Evolutionary conservation across 2,888 invertebrate species (phyloP), one percentile per base, ranked within the genome.

Genomic region (Agrotis exclamationis): DNA sequence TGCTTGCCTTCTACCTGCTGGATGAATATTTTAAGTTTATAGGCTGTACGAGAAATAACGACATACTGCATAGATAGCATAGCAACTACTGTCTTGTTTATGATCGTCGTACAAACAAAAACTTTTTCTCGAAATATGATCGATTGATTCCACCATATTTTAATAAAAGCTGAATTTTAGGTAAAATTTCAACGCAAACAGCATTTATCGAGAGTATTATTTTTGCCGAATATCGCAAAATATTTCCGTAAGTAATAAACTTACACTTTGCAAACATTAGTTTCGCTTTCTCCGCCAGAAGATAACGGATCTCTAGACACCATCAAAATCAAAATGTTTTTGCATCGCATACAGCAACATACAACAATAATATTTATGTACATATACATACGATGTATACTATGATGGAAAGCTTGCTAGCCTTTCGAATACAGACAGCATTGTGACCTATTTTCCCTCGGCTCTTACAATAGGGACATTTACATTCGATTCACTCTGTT

Each of bases 1-100:
- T 54, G 70, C 86, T 86, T 86, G 76, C 86, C 86, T 87, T 88
- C 86, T 89, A 90, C 90, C 86, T 88, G 87, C 74, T 74, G 77
- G 75, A 58, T 68, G 75, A 78, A 76, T 83, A 76, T 81, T 80
- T 70, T 59, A 79, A 85, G 66, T 60, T 59, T 69, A 68, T 51
- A 53, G 56, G 63, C 54, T 70, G 65, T 16, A n/a, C 13, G 33
- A 63, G 67, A 72, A 75, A 72, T 77, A 67, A 56, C 39, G 9
- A 33, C 45, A 53, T 16, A 58, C 20, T 13, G 20, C 18, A 57
- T 14, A 39, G 1, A 53, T 16, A 39, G 47, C 18, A 47, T 53
- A 66, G 24, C 14, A 74, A 75, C 33, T 45, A 33, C 24, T 22
- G 11, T 7, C 5, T 24, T 20, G 18, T 6, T 18, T 48, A 22